Evolutionary conservation across 35 echinoderm and acorn worm species (phyloP).

Genomic region (Heliocidaris tuberculata): DNA sequence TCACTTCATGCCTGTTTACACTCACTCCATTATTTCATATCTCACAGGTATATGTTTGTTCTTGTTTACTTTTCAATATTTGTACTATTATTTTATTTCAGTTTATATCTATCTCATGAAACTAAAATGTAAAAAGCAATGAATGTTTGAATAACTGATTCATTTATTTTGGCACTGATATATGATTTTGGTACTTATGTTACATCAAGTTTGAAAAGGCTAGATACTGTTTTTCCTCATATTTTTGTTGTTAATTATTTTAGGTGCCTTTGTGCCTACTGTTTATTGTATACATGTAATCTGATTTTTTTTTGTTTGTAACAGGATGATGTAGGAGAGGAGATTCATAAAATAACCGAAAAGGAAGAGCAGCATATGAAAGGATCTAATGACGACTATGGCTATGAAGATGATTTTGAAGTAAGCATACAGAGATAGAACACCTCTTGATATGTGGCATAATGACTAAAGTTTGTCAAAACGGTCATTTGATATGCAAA

Average conservation of each 20-base stretch:
- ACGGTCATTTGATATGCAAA: too few relatives aligned
- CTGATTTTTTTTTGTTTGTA: not conserved
- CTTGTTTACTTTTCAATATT: not conserved
- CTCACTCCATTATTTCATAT: too few relatives aligned
- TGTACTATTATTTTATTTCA: not conserved
- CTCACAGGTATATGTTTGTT: too few relatives aligned
- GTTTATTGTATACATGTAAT: not conserved
- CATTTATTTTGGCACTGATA: not conserved
- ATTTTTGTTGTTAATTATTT: not conserved
- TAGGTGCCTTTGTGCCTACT: not conserved
- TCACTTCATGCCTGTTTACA: too few relatives aligned
- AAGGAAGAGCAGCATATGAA: not conserved
- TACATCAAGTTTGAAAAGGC: not conserved
- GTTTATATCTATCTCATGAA: not conserved
- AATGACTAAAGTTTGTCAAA: too few relatives aligned
- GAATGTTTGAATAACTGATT: not conserved
- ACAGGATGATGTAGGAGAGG: conserved; percentile 35
- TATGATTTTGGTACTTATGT: not conserved
- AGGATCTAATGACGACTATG: not conserved
- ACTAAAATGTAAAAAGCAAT: not conserved
- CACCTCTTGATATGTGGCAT: too few relatives aligned
- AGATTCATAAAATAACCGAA: not conserved
- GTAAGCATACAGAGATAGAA: not conserved
- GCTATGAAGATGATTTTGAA: conserved; percentile 50
- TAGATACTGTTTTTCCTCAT: not conserved